Conservation (phyloP, 2,888 invertebrate species). For the Drosophila conformis region DNA sequence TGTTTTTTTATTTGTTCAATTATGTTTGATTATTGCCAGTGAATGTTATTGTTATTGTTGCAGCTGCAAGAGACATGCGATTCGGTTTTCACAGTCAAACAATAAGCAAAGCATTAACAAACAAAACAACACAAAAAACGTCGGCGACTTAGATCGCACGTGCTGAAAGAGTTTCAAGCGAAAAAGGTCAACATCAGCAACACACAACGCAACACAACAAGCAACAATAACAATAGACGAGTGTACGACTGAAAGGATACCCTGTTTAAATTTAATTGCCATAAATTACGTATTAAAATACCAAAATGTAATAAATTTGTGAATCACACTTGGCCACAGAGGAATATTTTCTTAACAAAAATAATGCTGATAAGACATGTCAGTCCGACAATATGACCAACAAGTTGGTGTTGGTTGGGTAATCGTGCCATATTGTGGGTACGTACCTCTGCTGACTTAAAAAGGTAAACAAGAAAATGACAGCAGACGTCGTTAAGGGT, state of each 20-base stretch:
- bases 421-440: conserved; percentile 30
- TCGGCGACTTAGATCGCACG: conserved; percentile 56
- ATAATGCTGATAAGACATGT: conserved; percentile 39
- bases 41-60: conserved; percentile 35
- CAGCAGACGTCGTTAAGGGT: conserved; percentile 20
- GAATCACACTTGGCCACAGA: conserved; percentile 14
- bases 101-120: conserved; percentile 27
- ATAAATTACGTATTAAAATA: not conserved
- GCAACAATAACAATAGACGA: conserved; percentile 1
- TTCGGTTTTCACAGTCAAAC: conserved; percentile 24
- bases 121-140: not conserved
- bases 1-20: conserved; percentile 52
- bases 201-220: conserved; percentile 25
- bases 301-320: not conserved
- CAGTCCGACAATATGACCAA: conserved; percentile 40
- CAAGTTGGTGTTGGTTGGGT: not conserved
- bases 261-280: not conserved
- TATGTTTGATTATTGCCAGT: conserved; percentile 38
- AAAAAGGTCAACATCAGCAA: conserved; percentile 52
- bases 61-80: conserved; percentile 60
- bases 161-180: conserved; percentile 50
- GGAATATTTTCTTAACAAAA: conserved; percentile 7
- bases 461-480: conserved; percentile 28
- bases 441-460: conserved; percentile 26
- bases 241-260: not conserved